Percentiles rank a stretch among this genome's conserved stretches.
phyloP scores from a whole-genome alignment of 2,888 invertebrate species.

The Belgica antarctica region DNA sequence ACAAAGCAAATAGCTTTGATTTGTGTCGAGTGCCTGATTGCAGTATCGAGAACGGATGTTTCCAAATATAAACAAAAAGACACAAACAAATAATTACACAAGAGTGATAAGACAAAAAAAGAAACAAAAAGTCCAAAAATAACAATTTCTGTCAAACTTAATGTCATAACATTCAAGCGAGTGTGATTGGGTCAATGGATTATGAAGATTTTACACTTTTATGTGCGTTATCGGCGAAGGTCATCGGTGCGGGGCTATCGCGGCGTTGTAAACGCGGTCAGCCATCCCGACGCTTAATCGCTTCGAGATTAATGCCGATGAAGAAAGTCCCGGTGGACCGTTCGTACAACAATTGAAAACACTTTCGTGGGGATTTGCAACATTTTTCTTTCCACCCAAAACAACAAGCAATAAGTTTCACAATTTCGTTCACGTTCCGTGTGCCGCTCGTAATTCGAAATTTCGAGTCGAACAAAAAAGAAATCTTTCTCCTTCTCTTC shows the following conservation, averaged over 20 bases:
- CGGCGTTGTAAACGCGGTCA: too few species aligned
- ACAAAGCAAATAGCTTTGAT: too few species aligned
- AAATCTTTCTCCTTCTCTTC: constrained; percentile 6
- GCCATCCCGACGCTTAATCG: too few species aligned
- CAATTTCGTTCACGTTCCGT: not conserved
- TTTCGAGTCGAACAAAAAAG: not conserved
- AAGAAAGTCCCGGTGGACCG: too few species aligned
- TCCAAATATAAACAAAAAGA: constrained; percentile 42
- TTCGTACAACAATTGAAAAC: too few species aligned
- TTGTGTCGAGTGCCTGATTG: constrained; percentile 33
- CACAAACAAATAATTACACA: constrained; percentile 39
- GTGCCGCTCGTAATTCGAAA: not conserved
- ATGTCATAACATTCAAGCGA: constrained; percentile 2
- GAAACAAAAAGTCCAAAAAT: constrained; percentile 19
- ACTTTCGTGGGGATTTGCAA: not conserved
- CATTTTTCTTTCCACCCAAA: not conserved
- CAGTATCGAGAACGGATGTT: constrained; percentile 42
- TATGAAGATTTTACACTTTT: not conserved
- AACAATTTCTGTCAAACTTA: constrained; percentile 11
- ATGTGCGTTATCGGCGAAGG: not conserved
- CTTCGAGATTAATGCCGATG: not conserved
- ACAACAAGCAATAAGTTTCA: not conserved
- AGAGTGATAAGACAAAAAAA: constrained; percentile 19
- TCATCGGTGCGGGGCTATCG: not conserved
- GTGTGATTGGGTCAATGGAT: constrained; percentile 5